These are phyloP conservation scores for Rhodeus uyekii DNA, from an alignment of 2,797 vertebrate species.

Conservation along the genomic window DNA sequence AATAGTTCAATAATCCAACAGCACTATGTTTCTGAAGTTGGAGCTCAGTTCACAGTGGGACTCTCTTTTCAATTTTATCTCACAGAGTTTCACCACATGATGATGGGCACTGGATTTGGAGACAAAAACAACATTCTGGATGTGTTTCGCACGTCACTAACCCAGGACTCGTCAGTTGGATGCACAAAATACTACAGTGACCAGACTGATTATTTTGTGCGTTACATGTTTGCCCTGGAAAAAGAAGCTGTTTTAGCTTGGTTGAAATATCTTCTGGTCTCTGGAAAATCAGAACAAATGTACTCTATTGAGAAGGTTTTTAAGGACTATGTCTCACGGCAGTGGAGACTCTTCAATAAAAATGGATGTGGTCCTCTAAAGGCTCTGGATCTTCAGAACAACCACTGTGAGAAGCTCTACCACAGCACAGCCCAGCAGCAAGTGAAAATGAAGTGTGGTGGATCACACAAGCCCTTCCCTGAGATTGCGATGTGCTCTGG, in stretches of 20 bases:
- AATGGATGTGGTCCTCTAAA: background rate
- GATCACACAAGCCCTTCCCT: background rate
- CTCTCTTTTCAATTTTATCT: background rate
- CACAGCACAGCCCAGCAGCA: background rate
- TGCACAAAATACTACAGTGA: background rate
- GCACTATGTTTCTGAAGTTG: background rate
- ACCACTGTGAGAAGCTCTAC: background rate
- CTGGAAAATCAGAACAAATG: background rate
- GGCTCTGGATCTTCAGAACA: background rate
- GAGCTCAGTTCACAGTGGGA: background rate
- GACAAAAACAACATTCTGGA: background rate
- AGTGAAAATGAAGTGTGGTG: background rate
- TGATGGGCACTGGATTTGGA: constrained; percentile 13
- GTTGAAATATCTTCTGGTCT: background rate
- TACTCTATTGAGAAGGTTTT: background rate
- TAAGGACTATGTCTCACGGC: background rate
- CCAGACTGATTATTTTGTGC: background rate
- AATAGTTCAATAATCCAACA: background rate
- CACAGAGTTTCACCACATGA: background rate
- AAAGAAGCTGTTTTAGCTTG: constrained; percentile 5
- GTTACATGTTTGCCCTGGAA: background rate
- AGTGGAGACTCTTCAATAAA: background rate
- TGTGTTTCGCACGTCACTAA: background rate
- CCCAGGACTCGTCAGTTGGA: too few species aligned
- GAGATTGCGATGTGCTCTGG: background rate